phyloP scores from a whole-genome alignment of 2,797 vertebrate species.

The Malurus splendens region DNA sequence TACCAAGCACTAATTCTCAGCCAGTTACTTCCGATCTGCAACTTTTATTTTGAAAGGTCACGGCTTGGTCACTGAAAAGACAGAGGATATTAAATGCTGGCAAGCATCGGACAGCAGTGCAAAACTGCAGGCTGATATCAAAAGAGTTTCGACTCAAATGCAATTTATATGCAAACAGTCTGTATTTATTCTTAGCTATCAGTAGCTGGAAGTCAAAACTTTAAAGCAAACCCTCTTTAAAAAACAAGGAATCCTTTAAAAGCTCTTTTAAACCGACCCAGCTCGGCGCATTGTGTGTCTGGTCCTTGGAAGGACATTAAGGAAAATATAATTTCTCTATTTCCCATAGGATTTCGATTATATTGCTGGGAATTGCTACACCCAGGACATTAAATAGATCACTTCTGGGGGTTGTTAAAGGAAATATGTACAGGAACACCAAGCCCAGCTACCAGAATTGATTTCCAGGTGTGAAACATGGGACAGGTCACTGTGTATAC shows the following conservation, averaged over 20 bases:
- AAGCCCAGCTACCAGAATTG: background rate
- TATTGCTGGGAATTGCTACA: background rate
- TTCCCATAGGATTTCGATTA: background rate
- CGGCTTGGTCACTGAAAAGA: slow-evolving; percentile 69
- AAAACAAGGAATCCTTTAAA: background rate
- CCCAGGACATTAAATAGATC: background rate
- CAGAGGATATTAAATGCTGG: slow-evolving; percentile 49
- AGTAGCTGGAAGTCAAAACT: background rate
- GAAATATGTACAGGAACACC: accelerated
- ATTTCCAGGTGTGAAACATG: background rate
- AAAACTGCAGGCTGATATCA: slow-evolving; percentile 38
- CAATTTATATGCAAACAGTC: background rate
- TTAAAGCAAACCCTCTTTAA: background rate
- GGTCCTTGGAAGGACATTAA: background rate
- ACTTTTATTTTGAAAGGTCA: slow-evolving; percentile 77
- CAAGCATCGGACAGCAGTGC: background rate
- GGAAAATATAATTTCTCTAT: background rate
- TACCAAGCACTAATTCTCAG: slow-evolving; percentile 76
- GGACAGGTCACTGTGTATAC: accelerated
- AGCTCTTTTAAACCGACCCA: background rate
- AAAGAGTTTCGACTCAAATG: slow-evolving; percentile 16
- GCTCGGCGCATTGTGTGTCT: background rate
- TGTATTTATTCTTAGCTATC: background rate
- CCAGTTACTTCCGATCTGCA: slow-evolving; percentile 74
- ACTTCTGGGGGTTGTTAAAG: background rate